Conservation (phyloP, 2,113 vertebrate species). For the Alexandromys fortis region DNA sequence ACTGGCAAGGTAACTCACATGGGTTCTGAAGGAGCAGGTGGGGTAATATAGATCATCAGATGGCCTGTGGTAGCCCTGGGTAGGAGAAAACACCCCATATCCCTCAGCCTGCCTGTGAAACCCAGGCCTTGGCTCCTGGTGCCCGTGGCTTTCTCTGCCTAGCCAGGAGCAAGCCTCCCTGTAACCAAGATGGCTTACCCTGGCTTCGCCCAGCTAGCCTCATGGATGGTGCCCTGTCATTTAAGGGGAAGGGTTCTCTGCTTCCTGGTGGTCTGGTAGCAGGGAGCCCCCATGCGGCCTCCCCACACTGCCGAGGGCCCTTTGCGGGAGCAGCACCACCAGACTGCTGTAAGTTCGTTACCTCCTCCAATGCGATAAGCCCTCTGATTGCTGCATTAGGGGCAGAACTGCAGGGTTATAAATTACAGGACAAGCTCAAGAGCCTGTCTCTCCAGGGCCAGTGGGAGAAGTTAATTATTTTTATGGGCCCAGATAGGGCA, state of each 20-base stretch:
- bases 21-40: background rate
- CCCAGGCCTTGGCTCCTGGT: background rate
- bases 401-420: constrained; percentile 79
- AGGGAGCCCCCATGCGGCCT: background rate
- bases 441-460: constrained; percentile 82
- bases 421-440: constrained; percentile 84
- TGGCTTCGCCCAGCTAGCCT: fast-evolving
- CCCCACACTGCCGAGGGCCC: background rate
- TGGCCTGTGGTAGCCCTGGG: fast-evolving
- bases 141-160: background rate
- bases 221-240: background rate
- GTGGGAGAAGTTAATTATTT: constrained; percentile 88
- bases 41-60: background rate
- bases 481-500: constrained; percentile 85
- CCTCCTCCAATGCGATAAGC: constrained; percentile 83
- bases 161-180: background rate
- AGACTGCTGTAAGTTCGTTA: constrained; percentile 83
- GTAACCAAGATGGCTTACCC: background rate
- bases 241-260: fast-evolving
- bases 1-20: fast-evolving
- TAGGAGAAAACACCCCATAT: fast-evolving
- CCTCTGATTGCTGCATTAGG: constrained; percentile 84
- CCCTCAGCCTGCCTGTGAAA: fast-evolving
- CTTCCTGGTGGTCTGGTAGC: background rate
- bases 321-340: background rate